These are phyloP conservation scores for Dermolepida albohirtum DNA, from an alignment of 2,888 invertebrate species.

Conservation along the genomic window DNA sequence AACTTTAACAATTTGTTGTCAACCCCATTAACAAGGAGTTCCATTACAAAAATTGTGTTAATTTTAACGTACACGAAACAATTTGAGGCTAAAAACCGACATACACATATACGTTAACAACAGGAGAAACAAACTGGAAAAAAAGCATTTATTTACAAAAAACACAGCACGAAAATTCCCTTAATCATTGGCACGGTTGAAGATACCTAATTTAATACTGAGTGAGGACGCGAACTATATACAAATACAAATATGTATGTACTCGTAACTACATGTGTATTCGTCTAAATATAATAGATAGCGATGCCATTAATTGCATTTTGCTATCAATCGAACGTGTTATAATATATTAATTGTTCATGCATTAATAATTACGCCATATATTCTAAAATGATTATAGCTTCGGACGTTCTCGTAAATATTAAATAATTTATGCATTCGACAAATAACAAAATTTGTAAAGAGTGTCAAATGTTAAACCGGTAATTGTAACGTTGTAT, in stretches of 20 bases:
- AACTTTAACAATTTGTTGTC: neutral
- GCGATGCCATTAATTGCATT: neutral
- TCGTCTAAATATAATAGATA: neutral
- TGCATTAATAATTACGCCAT: conserved; percentile 36
- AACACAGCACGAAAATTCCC: neutral
- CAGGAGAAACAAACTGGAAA: neutral
- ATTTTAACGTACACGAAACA: conserved; percentile 1
- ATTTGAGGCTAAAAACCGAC: neutral
- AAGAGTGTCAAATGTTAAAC: conserved; percentile 41
- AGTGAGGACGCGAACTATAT: neutral
- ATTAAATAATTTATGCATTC: conserved; percentile 40
- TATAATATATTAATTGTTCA: conserved; percentile 32
- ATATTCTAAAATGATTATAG: conserved; percentile 41
- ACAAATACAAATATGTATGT: neutral
- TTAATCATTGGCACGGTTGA: neutral
- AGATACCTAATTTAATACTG: neutral
- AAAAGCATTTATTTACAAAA: conserved; percentile 16
- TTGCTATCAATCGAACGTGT: neutral
- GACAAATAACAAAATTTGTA: conserved; percentile 41
- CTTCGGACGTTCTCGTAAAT: conserved; percentile 34
- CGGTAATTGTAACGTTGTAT: conserved; percentile 39
- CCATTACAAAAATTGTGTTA: neutral
- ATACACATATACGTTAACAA: neutral
- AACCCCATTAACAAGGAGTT: neutral
- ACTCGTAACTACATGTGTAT: neutral